Base-by-base conservation (phyloP, 2,113 vertebrate species). In the Hucho hucho region DNA sequence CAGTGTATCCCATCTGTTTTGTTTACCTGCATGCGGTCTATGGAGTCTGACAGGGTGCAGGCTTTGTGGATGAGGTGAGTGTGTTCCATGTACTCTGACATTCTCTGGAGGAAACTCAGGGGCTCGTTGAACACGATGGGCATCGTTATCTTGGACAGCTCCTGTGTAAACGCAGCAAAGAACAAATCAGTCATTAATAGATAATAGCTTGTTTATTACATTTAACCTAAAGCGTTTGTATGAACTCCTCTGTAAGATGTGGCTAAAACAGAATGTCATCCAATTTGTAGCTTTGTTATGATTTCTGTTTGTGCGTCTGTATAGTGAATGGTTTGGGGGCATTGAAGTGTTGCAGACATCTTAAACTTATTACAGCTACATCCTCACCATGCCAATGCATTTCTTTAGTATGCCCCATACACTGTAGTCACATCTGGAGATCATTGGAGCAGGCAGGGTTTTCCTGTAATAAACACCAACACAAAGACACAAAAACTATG, bases 61-160 rank as follows among this genome's bases (percentile, higher is more conserved):
- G 97, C 96, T 81, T 91, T 92, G 84, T 95, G 95, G 76, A 98
- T 92, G 87, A 99, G 95, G 90, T 95, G 94, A 87, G 95, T 95
- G 11, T 98, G 97, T 80, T 99, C 97, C 97, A 99, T 99, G 82
- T 98, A 99, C 92, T 98, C 97, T 0, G 97, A 96, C 85, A 99
- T 94, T 71, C 97, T 93, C 70, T 99, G 97, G 63, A 99, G 95
- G 79, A 98, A 98, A 77, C 97, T 99, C 90, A 99, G 84, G 0
- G 97, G 97, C 89, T 99, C 97, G 0, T 99, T 99, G 90, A 99
- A 98, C 82, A 94, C 95, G 20, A 99, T 95, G 0, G 97, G 97
- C 97, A 99, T 99, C 0, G 96, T 97, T 83, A 99, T 98, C 91
- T 97, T 99, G 67, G 97, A 98, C 79, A 99, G 91, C 82, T 99